These are phyloP conservation scores for Poeciliopsis occidentalis DNA, from an alignment of 2,113 vertebrate species.

Conservation along the genomic window DNA sequence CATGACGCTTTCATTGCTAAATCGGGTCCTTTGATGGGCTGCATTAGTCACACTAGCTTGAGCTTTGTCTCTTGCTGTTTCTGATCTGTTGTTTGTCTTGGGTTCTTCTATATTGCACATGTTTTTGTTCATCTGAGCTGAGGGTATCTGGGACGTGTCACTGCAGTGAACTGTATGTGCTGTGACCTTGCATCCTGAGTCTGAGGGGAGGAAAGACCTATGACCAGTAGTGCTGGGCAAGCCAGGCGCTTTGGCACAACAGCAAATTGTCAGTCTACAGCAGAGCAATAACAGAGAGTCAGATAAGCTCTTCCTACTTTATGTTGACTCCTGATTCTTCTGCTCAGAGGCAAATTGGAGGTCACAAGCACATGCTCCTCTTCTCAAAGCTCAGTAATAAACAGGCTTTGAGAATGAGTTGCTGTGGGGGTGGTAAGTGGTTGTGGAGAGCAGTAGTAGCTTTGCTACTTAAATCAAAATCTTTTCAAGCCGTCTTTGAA, in stretches of 20 bases:
- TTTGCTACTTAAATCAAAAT: constrained; percentile 25
- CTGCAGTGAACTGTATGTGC: constrained; percentile 41
- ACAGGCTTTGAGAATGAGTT: constrained; percentile 29
- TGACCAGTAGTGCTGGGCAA: constrained; percentile 27
- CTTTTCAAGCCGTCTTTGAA: not conserved
- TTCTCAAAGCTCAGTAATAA: constrained; percentile 12
- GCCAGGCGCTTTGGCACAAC: constrained; percentile 26
- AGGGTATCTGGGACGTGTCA: constrained; percentile 63
- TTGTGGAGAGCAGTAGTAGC: constrained; percentile 15
- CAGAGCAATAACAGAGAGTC: constrained; percentile 44
- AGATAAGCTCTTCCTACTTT: constrained; percentile 26
- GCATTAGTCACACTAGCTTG: not conserved
- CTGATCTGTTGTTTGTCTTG: constrained; percentile 3
- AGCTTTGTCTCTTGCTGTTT: not conserved
- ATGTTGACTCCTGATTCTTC: constrained; percentile 28
- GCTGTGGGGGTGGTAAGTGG: constrained; percentile 14
- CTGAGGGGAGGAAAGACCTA: constrained; percentile 43
- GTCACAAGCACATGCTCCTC: constrained; percentile 31
- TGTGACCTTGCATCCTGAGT: constrained; percentile 65
- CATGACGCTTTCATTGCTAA: not conserved
- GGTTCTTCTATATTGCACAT: not conserved
- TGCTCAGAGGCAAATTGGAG: constrained; percentile 22
- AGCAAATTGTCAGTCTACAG: constrained; percentile 58
- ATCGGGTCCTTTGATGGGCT: not conserved
- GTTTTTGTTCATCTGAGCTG: constrained; percentile 24